Evolutionary conservation across 2,888 invertebrate genomes (phyloP), one percentile per base, ranked within the genome.

Genomic region (Agonopterix arenella): DNA sequence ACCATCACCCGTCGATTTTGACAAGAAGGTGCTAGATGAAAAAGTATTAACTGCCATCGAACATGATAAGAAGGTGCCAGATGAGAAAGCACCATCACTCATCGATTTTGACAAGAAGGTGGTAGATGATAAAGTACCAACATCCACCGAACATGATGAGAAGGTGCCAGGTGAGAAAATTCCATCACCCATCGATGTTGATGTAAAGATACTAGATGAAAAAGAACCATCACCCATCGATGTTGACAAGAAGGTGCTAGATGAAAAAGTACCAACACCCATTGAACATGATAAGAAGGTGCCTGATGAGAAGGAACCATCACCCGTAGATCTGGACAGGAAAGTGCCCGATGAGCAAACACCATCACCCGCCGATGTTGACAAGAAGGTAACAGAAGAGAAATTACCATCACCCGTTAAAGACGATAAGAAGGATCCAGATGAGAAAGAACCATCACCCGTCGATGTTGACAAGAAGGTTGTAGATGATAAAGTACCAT

Each of bases 131-230:
- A 55, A 58, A 9, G 37, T 9, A 5, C 45, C 36, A 2, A 52
- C 48, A 11, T 50, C 52, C 8, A 49, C 16, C 1, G 40, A 46
- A n/a, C n/a, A 11, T 28, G 45, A 40, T 2, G 44, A 54, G 1
- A 52, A 52, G 28, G 52, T 37, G 9, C 11, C 49, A 8, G 52
- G 56, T 37, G 54, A 57, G 0, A 56, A 56, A 10, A 51, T 40
- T n/a, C 46, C 52, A 2, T 55, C 48, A 7, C 45, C 50, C 8
- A 9, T 13, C 18, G 36, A 40, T 45, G 4, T 11, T 9, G 40
- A 40, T 4, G 10, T 10, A 9, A 10, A n/a, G 7, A 0, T 40
- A 5, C n/a, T 7, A 9, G 40, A 40, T 40, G 11, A 40, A 9
- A 11, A 10, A 40, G 40, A 10, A 40, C 28, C 7, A 28, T 7